phyloP scores from a whole-genome alignment of 2,113 vertebrate genomes.

The Brienomyrus brachyistius region DNA sequence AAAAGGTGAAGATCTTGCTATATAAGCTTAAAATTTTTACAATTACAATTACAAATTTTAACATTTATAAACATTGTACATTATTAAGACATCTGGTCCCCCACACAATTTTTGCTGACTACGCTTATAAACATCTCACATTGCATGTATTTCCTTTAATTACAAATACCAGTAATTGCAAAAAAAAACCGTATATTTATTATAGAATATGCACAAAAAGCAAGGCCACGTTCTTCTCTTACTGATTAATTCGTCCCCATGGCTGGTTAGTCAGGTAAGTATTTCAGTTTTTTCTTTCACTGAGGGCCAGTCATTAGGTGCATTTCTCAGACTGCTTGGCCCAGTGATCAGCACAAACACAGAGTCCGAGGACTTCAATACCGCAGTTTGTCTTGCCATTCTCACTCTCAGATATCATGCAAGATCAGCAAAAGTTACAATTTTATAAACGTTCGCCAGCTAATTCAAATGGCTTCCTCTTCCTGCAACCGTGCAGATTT shows the following conservation, averaged over 20 bases:
- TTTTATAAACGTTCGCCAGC: not conserved
- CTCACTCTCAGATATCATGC: not conserved
- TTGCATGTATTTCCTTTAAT: not conserved
- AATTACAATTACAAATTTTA: too few species aligned
- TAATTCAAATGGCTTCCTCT: not conserved
- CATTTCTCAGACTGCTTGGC: not conserved
- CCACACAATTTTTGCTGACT: not conserved
- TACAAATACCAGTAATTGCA: not conserved
- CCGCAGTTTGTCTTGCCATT: not conserved
- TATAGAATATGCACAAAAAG: not conserved
- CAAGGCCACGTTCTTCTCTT: not conserved
- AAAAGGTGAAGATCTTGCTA: not conserved
- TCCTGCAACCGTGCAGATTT: constrained; percentile 2
- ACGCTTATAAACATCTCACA: not conserved
- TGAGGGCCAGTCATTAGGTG: not conserved
- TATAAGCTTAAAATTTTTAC: not conserved
- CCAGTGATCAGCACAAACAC: not conserved
- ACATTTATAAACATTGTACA: not conserved
- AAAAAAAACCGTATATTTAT: not conserved
- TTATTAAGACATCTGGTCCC: not conserved
- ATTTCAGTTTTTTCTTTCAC: not conserved
- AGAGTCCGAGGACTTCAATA: not conserved
- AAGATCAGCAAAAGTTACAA: not conserved
- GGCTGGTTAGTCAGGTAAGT: not conserved
- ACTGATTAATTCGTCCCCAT: not conserved